Conservation (phyloP, 2,888 invertebrate genomes). For the Pterobdella sp. region DNA sequence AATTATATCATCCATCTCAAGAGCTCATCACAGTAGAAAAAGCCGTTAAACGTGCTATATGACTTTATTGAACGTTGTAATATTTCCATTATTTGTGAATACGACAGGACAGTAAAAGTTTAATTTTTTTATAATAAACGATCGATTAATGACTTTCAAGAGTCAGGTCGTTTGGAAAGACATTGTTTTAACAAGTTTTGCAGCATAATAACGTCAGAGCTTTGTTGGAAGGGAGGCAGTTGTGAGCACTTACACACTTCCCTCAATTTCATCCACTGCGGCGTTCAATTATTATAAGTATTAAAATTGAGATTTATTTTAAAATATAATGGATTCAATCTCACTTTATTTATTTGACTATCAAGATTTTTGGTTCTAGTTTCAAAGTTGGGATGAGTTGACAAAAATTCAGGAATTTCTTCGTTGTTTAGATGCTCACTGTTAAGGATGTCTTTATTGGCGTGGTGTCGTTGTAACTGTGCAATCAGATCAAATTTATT, state of each 20-base stretch:
- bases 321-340: neutral
- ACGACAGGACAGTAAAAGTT: too few species aligned
- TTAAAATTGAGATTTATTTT: neutral
- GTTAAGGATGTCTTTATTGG: neutral
- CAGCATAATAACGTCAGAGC: neutral
- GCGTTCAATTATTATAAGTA: neutral
- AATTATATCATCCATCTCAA: neutral
- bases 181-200: neutral
- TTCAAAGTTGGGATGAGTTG: slow-evolving; percentile 19
- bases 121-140: too few species aligned
- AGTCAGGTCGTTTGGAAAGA: neutral
- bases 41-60: neutral
- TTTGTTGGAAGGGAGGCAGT: neutral
- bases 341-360: slow-evolving; percentile 8
- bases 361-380: slow-evolving; percentile 6
- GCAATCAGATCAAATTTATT: slow-evolving; percentile 12
- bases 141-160: neutral
- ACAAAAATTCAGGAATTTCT: slow-evolving; percentile 7
- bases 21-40: neutral
- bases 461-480: neutral
- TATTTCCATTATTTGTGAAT: neutral
- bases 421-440: neutral
- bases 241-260: neutral
- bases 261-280: neutral
- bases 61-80: neutral